phyloP scores from a whole-genome alignment of 2,113 vertebrate species.

The Grus americana region DNA sequence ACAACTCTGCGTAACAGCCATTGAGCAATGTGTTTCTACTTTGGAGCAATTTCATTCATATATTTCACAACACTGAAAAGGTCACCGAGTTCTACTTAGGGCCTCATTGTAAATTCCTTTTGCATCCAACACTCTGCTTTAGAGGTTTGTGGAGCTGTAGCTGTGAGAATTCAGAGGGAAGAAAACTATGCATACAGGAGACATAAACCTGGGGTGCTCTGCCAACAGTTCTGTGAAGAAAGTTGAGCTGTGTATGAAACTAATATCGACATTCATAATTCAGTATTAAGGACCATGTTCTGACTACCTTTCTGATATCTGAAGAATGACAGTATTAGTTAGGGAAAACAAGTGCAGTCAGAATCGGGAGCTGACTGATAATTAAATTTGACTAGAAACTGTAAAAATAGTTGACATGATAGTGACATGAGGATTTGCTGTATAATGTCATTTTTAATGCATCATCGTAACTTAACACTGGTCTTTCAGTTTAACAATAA shows the following conservation, averaged over 20 bases:
- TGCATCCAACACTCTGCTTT: not conserved
- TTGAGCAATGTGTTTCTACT: not conserved
- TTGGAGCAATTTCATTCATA: not conserved
- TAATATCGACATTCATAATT: not conserved
- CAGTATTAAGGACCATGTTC: not conserved
- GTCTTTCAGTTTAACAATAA: conserved; percentile 21
- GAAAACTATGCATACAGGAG: not conserved
- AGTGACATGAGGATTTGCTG: not conserved
- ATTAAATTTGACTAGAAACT: not conserved
- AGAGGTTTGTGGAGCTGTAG: not conserved
- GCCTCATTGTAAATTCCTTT: not conserved
- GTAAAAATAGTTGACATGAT: not conserved
- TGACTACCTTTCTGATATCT: not conserved
- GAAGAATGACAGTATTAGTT: not conserved
- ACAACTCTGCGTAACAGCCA: not conserved
- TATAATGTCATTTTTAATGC: conserved; percentile 5
- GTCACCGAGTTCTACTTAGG: not conserved
- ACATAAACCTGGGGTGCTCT: not conserved
- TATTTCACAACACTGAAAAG: not conserved
- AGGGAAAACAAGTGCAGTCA: not conserved
- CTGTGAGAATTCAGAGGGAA: not conserved
- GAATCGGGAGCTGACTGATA: not conserved
- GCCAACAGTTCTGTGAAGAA: not conserved
- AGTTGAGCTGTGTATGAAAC: not conserved
- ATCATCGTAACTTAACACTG: not conserved